These are phyloP conservation scores for Harpagoxenus sublaevis DNA, from an alignment of 2,888 invertebrate species.

Conservation along the genomic window DNA sequence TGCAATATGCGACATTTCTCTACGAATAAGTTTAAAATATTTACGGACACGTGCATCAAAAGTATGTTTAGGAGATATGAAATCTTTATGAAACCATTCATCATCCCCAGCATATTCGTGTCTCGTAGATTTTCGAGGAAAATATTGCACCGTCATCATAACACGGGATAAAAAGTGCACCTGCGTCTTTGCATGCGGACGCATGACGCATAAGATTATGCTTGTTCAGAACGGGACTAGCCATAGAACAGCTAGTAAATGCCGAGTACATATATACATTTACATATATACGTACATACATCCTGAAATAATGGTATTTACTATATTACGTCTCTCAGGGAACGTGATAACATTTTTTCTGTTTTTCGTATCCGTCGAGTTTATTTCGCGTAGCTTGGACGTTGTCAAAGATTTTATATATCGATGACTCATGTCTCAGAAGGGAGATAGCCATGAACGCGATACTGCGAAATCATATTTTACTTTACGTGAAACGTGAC, in stretches of 20 bases:
- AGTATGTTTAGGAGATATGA: conserved; percentile 6
- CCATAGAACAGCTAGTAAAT: conserved; percentile 14
- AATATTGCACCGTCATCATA: conserved; percentile 36
- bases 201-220: conserved; percentile 37
- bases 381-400: background rate
- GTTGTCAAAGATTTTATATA: conserved; percentile 29
- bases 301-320: background rate
- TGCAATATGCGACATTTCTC: background rate
- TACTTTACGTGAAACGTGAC: conserved; percentile 31
- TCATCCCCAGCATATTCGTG: conserved; percentile 5
- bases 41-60: conserved; percentile 10
- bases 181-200: conserved; percentile 29
- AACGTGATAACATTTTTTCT: background rate
- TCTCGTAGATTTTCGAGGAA: conserved; percentile 24
- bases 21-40: conserved; percentile 11
- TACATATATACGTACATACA: background rate
- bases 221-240: conserved; percentile 1
- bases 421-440: conserved; percentile 16
- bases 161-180: conserved; percentile 28
- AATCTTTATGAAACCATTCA: conserved; percentile 32
- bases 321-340: background rate
- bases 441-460: background rate
- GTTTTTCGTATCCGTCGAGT: background rate
- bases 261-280: background rate
- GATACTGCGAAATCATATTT: conserved; percentile 39